Evolutionary conservation across 2,888 invertebrate species (phyloP).

Genomic region (Lycophotia porphyrea): DNA sequence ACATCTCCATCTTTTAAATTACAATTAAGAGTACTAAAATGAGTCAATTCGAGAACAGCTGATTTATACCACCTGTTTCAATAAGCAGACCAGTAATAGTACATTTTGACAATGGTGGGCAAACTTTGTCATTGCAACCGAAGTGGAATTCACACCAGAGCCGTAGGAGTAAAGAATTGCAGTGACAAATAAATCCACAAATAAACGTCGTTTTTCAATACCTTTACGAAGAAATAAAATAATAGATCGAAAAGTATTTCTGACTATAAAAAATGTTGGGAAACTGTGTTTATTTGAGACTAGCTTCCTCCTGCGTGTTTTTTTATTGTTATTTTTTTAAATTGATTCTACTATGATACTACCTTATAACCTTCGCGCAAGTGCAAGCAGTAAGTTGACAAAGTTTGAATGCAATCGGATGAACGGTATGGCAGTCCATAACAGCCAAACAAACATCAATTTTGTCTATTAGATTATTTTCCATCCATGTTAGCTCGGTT

Average conservation of each 20-base stretch:
- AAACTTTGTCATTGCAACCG: neutral
- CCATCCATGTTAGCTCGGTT: neutral
- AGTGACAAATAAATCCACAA: neutral
- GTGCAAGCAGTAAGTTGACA: neutral
- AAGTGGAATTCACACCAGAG: neutral
- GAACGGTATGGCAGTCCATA: neutral
- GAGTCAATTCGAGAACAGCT: conserved; percentile 62
- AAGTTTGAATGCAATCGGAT: neutral
- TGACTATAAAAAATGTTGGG: neutral
- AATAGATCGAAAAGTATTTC: neutral
- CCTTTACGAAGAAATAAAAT: neutral
- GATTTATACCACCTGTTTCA: conserved; percentile 56
- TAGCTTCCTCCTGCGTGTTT: neutral
- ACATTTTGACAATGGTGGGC: neutral
- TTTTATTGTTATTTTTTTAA: neutral
- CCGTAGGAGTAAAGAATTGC: neutral
- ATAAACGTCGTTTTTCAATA: neutral
- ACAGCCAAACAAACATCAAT: neutral
- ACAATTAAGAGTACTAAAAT: conserved; percentile 58
- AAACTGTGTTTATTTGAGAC: neutral
- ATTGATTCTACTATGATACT: neutral
- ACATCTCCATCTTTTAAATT: conserved; percentile 45
- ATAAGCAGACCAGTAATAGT: neutral
- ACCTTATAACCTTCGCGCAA: neutral
- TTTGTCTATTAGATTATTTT: neutral